A percentile compares a stretch with the other conserved stretches of the same genome.
Conservation (phyloP, 2,797 vertebrate species). For the Thripadectes ignobilis region DNA sequence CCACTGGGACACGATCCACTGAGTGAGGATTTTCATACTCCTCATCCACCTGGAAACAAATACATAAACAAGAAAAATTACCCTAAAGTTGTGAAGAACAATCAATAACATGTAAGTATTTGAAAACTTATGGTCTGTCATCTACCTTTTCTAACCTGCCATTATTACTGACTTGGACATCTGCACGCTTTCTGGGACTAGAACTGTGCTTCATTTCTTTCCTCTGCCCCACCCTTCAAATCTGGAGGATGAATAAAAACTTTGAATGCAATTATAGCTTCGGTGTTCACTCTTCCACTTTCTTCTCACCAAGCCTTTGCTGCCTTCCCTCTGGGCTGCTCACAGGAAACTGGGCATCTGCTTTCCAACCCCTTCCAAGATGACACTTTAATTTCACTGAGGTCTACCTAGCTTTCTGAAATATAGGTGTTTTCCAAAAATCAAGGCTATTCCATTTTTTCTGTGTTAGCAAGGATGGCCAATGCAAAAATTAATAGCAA, state of each 20-base stretch:
- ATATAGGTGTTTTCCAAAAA: background rate
- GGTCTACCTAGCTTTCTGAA: background rate
- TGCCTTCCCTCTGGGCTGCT: background rate
- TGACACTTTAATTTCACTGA: background rate
- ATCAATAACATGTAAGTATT: background rate
- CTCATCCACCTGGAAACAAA: slow-evolving; percentile 86
- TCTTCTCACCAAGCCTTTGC: background rate
- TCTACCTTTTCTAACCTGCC: background rate
- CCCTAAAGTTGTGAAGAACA: background rate
- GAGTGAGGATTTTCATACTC: slow-evolving; percentile 92
- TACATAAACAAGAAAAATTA: background rate
- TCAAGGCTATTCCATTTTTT: background rate
- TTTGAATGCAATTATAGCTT: background rate
- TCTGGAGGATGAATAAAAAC: background rate
- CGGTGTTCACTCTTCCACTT: background rate
- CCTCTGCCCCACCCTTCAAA: background rate
- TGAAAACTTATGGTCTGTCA: background rate
- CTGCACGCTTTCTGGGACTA: background rate
- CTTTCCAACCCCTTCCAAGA: background rate
- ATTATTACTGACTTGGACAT: background rate
- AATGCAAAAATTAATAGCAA: background rate
- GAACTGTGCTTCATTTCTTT: background rate
- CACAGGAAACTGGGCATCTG: background rate
- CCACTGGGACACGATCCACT: slow-evolving; percentile 88
- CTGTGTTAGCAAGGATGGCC: background rate